These are phyloP conservation scores for Paelopatides confundens DNA, from an alignment of 53 echinoderm and acorn worm genomes.

Conservation along the genomic window DNA sequence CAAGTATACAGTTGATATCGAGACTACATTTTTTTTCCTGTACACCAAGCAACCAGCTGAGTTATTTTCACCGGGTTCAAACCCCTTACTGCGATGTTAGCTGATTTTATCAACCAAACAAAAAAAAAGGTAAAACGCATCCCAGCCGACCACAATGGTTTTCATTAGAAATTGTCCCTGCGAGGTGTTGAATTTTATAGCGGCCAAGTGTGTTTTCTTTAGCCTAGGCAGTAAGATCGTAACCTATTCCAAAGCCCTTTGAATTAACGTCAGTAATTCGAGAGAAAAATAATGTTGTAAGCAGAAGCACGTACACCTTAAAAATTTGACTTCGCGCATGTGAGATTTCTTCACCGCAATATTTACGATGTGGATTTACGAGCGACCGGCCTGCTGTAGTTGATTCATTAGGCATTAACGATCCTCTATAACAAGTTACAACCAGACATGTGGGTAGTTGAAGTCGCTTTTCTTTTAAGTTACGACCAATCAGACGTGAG, in stretches of 20 bases:
- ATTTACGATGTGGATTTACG: conserved; percentile 25
- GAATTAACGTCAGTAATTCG: conserved; percentile 3
- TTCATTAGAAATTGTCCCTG: background rate
- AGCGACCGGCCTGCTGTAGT: background rate
- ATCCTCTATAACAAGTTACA: conserved; percentile 20
- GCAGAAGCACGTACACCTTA: background rate
- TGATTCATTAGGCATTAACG: conserved; percentile 38
- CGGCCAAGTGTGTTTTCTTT: conserved; percentile 11
- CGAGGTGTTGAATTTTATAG: conserved; percentile 18
- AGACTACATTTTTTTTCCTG: no score
- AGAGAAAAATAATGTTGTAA: conserved; percentile 2
- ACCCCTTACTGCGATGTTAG: no score
- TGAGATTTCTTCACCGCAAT: background rate
- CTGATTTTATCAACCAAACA: no score
- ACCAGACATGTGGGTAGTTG: background rate
- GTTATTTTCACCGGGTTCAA: no score
- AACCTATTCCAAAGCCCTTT: background rate
- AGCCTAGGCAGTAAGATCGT: background rate
- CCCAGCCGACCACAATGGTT: background rate
- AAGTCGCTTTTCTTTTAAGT: background rate
- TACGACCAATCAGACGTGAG: conserved; percentile 22
- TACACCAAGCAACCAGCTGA: no score
- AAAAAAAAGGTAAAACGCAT: background rate
- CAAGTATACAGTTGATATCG: no score
- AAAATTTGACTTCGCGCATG: background rate